phyloP scores from a whole-genome alignment of 2,888 invertebrate genomes.

The Tipula unca region DNA sequence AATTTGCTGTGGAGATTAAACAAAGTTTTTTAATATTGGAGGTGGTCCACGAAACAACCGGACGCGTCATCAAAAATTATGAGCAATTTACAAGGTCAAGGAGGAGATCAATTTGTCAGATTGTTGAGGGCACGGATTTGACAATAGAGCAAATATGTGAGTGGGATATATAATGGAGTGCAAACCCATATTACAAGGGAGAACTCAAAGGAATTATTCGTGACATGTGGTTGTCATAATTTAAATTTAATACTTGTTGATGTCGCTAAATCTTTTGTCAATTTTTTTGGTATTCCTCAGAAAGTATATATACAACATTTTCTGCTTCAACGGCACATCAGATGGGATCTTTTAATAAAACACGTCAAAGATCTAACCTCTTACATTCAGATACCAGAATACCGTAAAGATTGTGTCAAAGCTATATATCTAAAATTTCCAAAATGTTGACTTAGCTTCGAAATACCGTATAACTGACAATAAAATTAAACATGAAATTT shows the following conservation, averaged over 20 bases:
- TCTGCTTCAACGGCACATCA: background rate
- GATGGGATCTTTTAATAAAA: too few relatives aligned
- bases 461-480: background rate
- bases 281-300: background rate
- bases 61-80: background rate
- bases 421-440: background rate
- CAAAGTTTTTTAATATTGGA: background rate
- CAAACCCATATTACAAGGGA: background rate
- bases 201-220: background rate
- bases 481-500: background rate
- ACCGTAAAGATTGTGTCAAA: background rate
- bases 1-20: background rate
- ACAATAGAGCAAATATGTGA: conserved; percentile 18
- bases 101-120: conserved; percentile 16
- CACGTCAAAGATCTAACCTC: background rate
- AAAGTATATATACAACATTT: background rate
- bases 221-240: background rate
- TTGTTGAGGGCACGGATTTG: conserved; percentile 19
- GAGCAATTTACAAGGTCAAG: background rate
- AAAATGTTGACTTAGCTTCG: background rate
- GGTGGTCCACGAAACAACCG: background rate
- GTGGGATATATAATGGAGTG: background rate
- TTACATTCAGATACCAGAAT: conserved; percentile 14
- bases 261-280: background rate
- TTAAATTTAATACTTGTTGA: conserved; percentile 14